phyloP scores from a whole-genome alignment of 2,797 vertebrate species.

The Rhinophrynus dorsalis region DNA sequence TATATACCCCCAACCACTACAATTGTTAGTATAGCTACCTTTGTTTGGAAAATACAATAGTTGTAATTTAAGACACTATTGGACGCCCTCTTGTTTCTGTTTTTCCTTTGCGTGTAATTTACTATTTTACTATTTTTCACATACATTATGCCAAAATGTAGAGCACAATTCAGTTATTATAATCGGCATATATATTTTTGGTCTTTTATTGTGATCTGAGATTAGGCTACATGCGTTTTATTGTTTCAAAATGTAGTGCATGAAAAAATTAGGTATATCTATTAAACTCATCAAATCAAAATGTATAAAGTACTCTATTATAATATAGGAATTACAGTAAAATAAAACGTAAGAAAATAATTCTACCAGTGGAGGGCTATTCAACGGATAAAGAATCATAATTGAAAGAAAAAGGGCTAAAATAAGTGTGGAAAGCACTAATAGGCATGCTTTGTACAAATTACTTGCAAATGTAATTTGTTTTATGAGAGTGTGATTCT shows the following conservation, averaged over 20 bases:
- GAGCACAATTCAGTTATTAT: background rate
- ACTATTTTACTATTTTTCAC: no score
- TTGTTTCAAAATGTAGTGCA: background rate
- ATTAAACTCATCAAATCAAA: slow-evolving; percentile 5
- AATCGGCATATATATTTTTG: background rate
- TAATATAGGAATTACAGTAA: slow-evolving; percentile 31
- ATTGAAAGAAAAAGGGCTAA: slow-evolving; percentile 24
- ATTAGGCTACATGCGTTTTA: background rate
- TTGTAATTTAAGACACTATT: no score
- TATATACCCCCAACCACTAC: no score
- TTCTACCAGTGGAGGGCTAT: slow-evolving; percentile 32
- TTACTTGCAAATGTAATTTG: slow-evolving; percentile 47
- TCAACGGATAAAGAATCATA: slow-evolving; percentile 39
- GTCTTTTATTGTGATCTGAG: background rate
- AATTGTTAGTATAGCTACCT: no score
- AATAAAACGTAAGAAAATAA: slow-evolving; percentile 16
- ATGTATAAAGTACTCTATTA: slow-evolving; percentile 18
- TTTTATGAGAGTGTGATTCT: slow-evolving; percentile 36
- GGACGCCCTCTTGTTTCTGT: no score
- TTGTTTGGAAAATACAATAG: no score
- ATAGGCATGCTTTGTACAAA: slow-evolving; percentile 42
- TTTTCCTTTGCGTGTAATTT: no score
- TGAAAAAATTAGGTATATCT: background rate
- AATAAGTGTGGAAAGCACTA: slow-evolving; percentile 43
- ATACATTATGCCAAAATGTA: background rate